A percentile compares a stretch with the other conserved stretches of the same genome.
These are phyloP conservation scores for Rhinoptilus africanus DNA, from an alignment of 2,113 vertebrate genomes.

Conservation along the genomic window DNA sequence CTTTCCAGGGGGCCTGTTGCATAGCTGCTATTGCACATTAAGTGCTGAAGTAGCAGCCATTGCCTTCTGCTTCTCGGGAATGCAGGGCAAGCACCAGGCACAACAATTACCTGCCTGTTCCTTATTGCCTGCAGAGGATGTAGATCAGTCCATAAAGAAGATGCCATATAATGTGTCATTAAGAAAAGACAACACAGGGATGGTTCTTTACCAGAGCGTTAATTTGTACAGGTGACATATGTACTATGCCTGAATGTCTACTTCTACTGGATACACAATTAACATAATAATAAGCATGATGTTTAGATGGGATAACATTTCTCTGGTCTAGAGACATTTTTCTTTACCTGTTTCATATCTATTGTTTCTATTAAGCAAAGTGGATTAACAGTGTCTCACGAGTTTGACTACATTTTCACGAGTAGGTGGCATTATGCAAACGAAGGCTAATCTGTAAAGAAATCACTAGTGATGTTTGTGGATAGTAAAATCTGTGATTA, in stretches of 20 bases:
- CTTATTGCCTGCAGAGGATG: background rate
- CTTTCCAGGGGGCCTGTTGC: background rate
- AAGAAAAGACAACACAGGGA: background rate
- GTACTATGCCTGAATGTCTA: accelerated
- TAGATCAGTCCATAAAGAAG: background rate
- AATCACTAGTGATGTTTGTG: background rate
- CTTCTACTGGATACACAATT: background rate
- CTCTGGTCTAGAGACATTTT: background rate
- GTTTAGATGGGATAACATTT: background rate
- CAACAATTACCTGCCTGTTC: background rate
- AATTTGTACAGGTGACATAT: background rate
- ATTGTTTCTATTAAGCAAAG: background rate
- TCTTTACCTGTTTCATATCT: background rate
- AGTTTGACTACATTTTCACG: background rate
- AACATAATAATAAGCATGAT: background rate
- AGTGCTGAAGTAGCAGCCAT: background rate
- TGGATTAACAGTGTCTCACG: background rate
- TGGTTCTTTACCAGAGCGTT: background rate
- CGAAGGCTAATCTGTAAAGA: background rate
- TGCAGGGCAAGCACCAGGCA: background rate
- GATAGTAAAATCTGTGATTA: background rate
- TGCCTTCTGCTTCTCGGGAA: background rate
- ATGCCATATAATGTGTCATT: background rate
- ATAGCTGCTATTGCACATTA: background rate
- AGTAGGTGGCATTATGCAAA: background rate